Percentiles rank a stretch among this genome's conserved stretches.
Conservation (phyloP, 2,113 vertebrate genomes). For the Colistium nudipinnis region DNA sequence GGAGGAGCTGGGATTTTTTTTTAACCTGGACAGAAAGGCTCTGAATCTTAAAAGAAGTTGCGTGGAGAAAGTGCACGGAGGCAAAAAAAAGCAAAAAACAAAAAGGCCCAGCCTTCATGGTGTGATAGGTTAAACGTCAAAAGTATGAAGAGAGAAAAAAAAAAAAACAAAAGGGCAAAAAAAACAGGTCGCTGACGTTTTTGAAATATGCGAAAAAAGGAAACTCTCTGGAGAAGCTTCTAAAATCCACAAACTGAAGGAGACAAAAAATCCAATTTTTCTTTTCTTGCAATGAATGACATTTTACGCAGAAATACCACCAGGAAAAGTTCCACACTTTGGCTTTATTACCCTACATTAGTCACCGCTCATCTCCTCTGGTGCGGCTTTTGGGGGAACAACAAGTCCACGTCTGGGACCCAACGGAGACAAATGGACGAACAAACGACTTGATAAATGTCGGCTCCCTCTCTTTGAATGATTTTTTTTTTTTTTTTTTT, state of each 20-base stretch:
- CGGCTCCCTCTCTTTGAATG: conserved; percentile 18
- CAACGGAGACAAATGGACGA: conserved; percentile 38
- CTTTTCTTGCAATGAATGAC: conserved; percentile 26
- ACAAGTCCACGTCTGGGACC: conserved; percentile 3
- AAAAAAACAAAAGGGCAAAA: conserved; percentile 57
- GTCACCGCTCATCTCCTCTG: conserved; percentile 32
- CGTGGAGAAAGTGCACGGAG: conserved; percentile 3
- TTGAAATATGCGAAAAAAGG: conserved; percentile 30
- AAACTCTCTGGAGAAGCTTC: conserved; percentile 50
- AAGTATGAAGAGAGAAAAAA: conserved; percentile 9
- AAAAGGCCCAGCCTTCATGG: background rate
- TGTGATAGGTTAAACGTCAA: conserved; percentile 53
- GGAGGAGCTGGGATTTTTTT: no score
- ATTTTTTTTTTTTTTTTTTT: background rate
- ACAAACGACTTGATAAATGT: conserved; percentile 52
- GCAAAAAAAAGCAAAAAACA: conserved; percentile 9
- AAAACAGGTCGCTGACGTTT: conserved; percentile 33
- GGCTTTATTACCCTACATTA: conserved; percentile 41
- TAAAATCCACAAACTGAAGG: background rate
- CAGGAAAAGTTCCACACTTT: conserved; percentile 21
- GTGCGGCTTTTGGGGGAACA: conserved; percentile 19
- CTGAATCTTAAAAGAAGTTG: conserved; percentile 15
- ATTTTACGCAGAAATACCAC: conserved; percentile 14
- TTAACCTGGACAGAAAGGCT: no score
- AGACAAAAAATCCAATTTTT: no score